Evolutionary conservation across 2,113 vertebrate genomes (phyloP), one percentile per base, ranked within the genome.

Genomic region (Tetrao urogallus): DNA sequence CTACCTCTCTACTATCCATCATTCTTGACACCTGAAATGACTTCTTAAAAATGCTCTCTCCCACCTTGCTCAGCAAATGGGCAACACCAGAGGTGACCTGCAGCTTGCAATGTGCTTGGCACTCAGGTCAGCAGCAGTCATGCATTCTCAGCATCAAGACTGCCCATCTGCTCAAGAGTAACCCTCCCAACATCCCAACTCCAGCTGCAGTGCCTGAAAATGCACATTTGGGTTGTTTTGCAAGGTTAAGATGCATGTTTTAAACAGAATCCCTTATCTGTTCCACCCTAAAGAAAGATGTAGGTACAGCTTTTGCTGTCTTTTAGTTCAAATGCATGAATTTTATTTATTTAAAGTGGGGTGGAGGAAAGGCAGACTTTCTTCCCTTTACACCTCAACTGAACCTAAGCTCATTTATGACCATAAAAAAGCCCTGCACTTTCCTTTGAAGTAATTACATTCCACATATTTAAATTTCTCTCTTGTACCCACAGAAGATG

Each of bases 1-100:
- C 78, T 92, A 80, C 70, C 45, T 75, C 61, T 86, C 65, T 42
- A 56, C 75, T 94, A 96, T 97, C 95, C 60, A 95, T 97, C 96
- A 96, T 65, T 67, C 69, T 3, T 72, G 89, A 95, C 90, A 87
- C 42, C 28, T 6, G 28, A 78, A 87, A 88, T 71, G 81, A 74
- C 93, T 93, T 86, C 89, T 81, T 65, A 73, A 8, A 58, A 84
- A 63, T 42, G 61, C 52, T 45, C 84, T 82, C 70, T 66, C 72
- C 81, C 88, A 91, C 92, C 93, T 95, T 82, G 66, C 58, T 67
- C 45, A 80, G 78, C 48, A 75, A 80, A 70, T 11, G 71, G 90
- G 80, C 54, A 57, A 34, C 40, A 66, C 25, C 83, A 75, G 45
- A 64, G 78, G 87, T 95, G 93, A 96, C 95, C 95, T 95, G 75